Evolutionary conservation across 53 echinoderm and acorn worm species (phyloP), one percentile per base, ranked within the genome.

Genomic region (Paracentrotus lividus): DNA sequence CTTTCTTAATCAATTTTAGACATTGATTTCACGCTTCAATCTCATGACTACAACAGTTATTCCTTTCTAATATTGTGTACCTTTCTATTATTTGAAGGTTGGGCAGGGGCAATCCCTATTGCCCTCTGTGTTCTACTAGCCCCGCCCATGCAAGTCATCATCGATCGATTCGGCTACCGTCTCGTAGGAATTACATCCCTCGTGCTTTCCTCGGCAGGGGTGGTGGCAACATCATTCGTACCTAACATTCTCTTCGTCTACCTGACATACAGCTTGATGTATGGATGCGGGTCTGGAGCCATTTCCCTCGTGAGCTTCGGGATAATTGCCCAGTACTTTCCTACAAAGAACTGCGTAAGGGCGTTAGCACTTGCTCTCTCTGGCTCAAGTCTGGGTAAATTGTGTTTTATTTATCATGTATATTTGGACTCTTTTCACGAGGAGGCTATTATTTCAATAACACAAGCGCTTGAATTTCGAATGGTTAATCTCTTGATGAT

Each of bases 151-250:
- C 23, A 68, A 2, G 69, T 90, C 21, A n/a, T 90, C 69, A 90
- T 90, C 53, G 91, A 90, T 8, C 91, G 91, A 31, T 68, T 90
- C 91, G 45, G 91, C 75, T 51, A 90, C 72, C 91, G 91, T 29
- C 49, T 53, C 29, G 91, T 72, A 12, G 91, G 36, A 23, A 8
- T 90, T 21, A 53, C 34, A 18, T 45, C 47, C 18, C 67, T 72
- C 52, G 44, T 72, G 16, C 14, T 90, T 4, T 15, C 72, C 16
- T 43, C 75, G 2, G 29, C 75, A 66, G 91, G 91, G 42, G 33
- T 72, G 0, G 9, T 90, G 15, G 16, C 44, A 14, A 90, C 91
- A 18, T 90, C 91, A 1, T 90, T 90, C 36, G 67, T 72, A 31
- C 91, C 91, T 8, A 72, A 44, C 23, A 45, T 90, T 18, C 6